A percentile compares a stretch with the other conserved stretches of the same genome.
phyloP scores from a whole-genome alignment of 2,797 vertebrate species.

The Poecilia wingei region DNA sequence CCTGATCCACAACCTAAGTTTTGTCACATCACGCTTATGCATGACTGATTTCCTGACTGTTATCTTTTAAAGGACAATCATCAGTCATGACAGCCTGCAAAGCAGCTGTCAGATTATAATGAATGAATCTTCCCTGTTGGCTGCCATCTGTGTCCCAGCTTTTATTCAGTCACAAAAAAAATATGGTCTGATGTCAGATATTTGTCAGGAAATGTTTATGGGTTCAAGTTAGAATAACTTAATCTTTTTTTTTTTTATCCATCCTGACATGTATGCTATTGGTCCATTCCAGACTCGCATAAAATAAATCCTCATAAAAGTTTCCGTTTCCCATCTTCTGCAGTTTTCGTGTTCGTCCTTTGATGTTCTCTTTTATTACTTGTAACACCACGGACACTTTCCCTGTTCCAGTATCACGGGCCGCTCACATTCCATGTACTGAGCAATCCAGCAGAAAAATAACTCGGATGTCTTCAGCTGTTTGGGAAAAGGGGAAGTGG shows the following conservation, averaged over 20 bases:
- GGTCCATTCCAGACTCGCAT: not conserved
- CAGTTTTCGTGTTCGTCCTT: not conserved
- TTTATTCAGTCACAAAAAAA: constrained; percentile 5
- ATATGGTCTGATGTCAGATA: constrained; percentile 4
- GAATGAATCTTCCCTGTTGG: constrained; percentile 8
- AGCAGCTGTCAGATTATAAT: constrained; percentile 34
- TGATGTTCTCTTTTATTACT: not conserved
- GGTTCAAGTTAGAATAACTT: not conserved
- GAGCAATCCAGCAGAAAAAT: not conserved
- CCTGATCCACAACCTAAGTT: not conserved
- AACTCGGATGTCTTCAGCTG: too few species aligned
- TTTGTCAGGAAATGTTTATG: constrained; percentile 3
- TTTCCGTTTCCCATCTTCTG: not conserved
- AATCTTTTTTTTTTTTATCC: not conserved
- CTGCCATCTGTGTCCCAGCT: not conserved
- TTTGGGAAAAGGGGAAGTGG: not conserved
- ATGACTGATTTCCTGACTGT: constrained; percentile 14
- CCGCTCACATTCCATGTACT: not conserved
- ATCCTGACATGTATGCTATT: not conserved
- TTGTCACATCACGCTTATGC: constrained; percentile 8
- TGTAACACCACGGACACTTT: too few species aligned
- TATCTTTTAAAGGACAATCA: constrained; percentile 26
- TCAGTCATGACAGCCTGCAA: constrained; percentile 31
- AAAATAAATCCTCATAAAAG: not conserved
- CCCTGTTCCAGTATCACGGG: constrained; percentile 2